Conservation (phyloP, 2,797 vertebrate genomes). For the Buphagus erythrorhynchus region DNA sequence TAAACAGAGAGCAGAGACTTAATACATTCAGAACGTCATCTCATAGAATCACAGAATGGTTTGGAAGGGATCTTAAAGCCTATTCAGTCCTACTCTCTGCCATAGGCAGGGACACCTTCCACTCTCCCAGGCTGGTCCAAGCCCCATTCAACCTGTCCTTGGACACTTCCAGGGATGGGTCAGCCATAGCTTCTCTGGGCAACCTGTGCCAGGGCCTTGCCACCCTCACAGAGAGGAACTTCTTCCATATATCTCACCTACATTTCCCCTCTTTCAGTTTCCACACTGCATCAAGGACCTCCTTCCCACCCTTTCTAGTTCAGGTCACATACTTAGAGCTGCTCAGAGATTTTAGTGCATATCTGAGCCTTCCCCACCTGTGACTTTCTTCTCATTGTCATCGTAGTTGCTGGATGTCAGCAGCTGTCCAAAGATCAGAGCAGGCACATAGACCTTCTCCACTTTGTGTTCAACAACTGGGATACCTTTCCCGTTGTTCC, state of each 20-base stretch:
- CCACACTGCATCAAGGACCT: fast-evolving
- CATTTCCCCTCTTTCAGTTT: not conserved
- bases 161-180: not conserved
- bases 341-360: not conserved
- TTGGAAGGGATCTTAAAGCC: not conserved
- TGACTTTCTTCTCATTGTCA: slow-evolving; percentile 97
- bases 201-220: not conserved
- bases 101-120: not conserved
- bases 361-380: slow-evolving; percentile 79
- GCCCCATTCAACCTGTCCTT: not conserved
- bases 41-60: not conserved
- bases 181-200: not conserved
- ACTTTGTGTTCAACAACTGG: slow-evolving; percentile 97
- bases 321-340: not conserved
- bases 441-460: slow-evolving; percentile 95
- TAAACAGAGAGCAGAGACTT: not conserved
- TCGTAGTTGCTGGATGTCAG: slow-evolving; percentile 98
- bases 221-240: not conserved
- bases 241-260: not conserved
- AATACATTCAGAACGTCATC: fast-evolving
- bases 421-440: slow-evolving; percentile 97
- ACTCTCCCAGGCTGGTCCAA: not conserved
- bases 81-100: not conserved
- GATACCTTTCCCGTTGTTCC: slow-evolving; percentile 98
- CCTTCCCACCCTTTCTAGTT: not conserved